Base-by-base conservation (phyloP, 2,113 vertebrate species). In the Gavia stellata region DNA sequence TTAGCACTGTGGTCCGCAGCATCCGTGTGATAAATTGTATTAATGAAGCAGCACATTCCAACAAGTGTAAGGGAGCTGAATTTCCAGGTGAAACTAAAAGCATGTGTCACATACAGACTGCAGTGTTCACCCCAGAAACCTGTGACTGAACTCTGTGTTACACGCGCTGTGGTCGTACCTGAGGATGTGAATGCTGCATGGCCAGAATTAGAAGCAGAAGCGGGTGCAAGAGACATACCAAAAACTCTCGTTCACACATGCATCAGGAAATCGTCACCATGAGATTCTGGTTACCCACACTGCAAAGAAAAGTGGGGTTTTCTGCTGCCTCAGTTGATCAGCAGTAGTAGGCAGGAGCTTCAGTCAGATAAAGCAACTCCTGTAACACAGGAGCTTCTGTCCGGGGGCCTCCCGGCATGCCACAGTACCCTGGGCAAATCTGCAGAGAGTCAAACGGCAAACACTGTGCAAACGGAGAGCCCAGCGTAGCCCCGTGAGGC, bases 91-190 rank as follows among this genome's bases (percentile, higher is more conserved):
- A 40, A 18, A 10, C 19, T 2, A 0, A n/a, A 34, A 73, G 45
- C 80, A 47, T 0, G 4, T 19, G 63, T 53, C 40, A 19, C 67
- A 28, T 6, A 4, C 44, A 23, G 38, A 3, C 70, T 3, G 49
- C 79, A 58, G 89, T 0, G 14, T 13, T 38, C 34, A 17, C 29
- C 62, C 61, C 81, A 20, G 28, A 13, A 31, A 67, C 42, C 66
- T 13, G 42, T 2, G 55, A 6, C 1, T 33, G 50, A 58, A 0
- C 36, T 7, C n/a, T 3, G 15, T 12, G 65, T 13, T 14, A 26
- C 40, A 8, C 1, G 0, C 10, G 4, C 71, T 13, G n/a, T 5
- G 45, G 12, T 19, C 6, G 0, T 6, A 7, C 34, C 44, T 7
- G 0, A 66, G 84, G 50, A 3, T 14, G 65, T 5, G 70, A 74